Base-by-base conservation (phyloP, 2,797 vertebrate genomes). In the Eulemur rubriventer region DNA sequence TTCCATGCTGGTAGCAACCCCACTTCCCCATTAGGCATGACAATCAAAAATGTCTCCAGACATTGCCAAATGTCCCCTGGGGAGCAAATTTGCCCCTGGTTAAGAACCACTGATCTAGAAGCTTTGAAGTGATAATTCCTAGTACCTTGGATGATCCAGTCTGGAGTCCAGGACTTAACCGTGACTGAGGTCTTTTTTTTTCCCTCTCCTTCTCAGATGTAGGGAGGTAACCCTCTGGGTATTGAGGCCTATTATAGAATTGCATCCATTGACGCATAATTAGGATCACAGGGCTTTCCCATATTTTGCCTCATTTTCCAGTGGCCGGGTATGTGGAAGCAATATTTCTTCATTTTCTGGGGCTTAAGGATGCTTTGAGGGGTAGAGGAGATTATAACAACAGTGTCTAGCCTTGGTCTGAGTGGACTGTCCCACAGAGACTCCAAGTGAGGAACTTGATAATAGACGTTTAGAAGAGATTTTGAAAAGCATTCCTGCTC, bases 221-320 rank as follows among this genome's bases (percentile, higher is more conserved):
- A 69, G 41, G 59, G 79, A 91, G 67, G 72, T 95, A 81, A 73
- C 16, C 48, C 22, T 94, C 24, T 87, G 78, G 69, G 55, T 41
- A 84, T 33, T 48, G 63, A 95, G 67, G 61, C 28, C 59, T 93
- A 0, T 87, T 55, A 11, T 67, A 91, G 82, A 89, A 65, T 76
- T 81, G 26, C 61, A 55, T 82, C 26, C 33, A 52, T 46, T 86
- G 84, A 59, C 75, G 30, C 2, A 14, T 89, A 83, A 46, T 88
- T 90, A 89, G 87, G 65, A 61, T 72, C n/a, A 13, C 7, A 67
- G 67, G 69, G 41, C 69, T 96, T 93, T 86, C 38, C 28, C 73
- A 20, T 72, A 78, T 91, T 90, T 63, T 79, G 67, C 75, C 48
- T 80, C 18, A 72, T 93, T 92, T 96, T 94, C 65, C 46, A 87